These are phyloP conservation scores for Scaptomyza graminum DNA, from an alignment of 1,140 invertebrate genomes.

Conservation along the genomic window DNA sequence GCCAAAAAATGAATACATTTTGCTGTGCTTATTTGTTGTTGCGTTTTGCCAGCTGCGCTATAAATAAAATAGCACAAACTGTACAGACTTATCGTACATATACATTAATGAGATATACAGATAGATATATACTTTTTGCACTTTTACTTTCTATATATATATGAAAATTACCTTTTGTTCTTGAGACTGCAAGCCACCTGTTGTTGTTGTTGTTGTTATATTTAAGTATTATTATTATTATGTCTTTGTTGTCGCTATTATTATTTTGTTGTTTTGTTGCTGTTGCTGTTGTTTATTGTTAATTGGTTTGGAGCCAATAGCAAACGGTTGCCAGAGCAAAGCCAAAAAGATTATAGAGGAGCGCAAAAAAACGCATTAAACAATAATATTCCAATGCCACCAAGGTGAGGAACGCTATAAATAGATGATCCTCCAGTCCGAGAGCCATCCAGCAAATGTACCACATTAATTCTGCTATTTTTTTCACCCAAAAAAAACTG, in stretches of 20 bases:
- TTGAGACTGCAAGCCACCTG: slow-evolving; percentile 53
- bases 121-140: slow-evolving; percentile 13
- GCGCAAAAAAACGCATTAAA: slow-evolving; percentile 15
- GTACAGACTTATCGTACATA: slow-evolving; percentile 16
- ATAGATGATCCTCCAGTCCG: slow-evolving; percentile 14
- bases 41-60: slow-evolving; percentile 27
- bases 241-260: background rate
- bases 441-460: slow-evolving; percentile 19
- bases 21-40: slow-evolving; percentile 12
- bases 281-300: slow-evolving; percentile 12
- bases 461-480: background rate
- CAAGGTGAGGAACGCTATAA: slow-evolving; percentile 7
- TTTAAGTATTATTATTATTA: slow-evolving; percentile 3
- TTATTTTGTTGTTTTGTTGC: slow-evolving; percentile 6
- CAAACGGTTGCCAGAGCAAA: slow-evolving; percentile 7
- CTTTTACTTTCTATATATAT: too few relatives aligned
- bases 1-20: slow-evolving; percentile 61
- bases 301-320: background rate
- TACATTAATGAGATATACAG: background rate
- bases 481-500: slow-evolving; percentile 8
- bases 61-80: slow-evolving; percentile 55
- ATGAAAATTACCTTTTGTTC: slow-evolving; percentile 13
- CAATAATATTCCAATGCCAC: slow-evolving; percentile 26
- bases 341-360: slow-evolving; percentile 7
- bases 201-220: slow-evolving; percentile 60